These are phyloP conservation scores for Sesia bembeciformis DNA, from an alignment of 2,888 invertebrate species.

Conservation along the genomic window DNA sequence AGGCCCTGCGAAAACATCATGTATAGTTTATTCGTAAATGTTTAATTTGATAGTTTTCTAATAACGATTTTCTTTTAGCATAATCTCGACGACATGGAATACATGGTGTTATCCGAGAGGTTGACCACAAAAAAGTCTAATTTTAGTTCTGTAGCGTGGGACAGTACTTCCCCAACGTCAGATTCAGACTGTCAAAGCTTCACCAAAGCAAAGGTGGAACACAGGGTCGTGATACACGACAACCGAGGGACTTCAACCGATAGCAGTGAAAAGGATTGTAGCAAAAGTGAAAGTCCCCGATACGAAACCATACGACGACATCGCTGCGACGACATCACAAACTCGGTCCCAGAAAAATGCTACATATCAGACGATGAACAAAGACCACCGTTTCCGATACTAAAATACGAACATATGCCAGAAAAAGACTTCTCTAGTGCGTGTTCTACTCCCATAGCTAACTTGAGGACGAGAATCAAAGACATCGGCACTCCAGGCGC, in stretches of 20 bases:
- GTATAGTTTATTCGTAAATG: too few species aligned
- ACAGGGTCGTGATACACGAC: slow-evolving; percentile 39
- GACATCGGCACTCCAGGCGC: slow-evolving; percentile 47
- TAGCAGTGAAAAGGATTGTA: slow-evolving; percentile 40
- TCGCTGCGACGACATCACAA: slow-evolving; percentile 16
- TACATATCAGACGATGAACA: slow-evolving; percentile 36
- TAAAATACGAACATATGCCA: slow-evolving; percentile 33
- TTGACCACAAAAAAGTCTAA: slow-evolving; percentile 36
- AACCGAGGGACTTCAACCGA: slow-evolving; percentile 33
- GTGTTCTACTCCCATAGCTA: slow-evolving; percentile 57
- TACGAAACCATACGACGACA: slow-evolving; percentile 41
- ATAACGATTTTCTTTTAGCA: slow-evolving; percentile 24
- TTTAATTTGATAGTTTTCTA: too few species aligned
- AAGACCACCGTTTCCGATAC: slow-evolving; percentile 13
- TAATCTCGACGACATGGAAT: slow-evolving; percentile 48
- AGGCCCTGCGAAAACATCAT: too few species aligned
- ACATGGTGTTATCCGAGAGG: slow-evolving; percentile 52
- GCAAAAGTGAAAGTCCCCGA: slow-evolving; percentile 34
- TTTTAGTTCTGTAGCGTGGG: slow-evolving; percentile 46
- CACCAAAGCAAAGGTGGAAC: slow-evolving; percentile 26
- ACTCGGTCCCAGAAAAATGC: slow-evolving; percentile 32
- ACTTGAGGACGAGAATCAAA: slow-evolving; percentile 42
- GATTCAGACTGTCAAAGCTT: slow-evolving; percentile 52
- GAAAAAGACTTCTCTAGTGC: slow-evolving; percentile 49
- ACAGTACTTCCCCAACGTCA: slow-evolving; percentile 39